Percentiles rank a stretch among this genome's conserved stretches.
Conservation (phyloP, 2,797 vertebrate species). For the Onychomys arenicola region DNA sequence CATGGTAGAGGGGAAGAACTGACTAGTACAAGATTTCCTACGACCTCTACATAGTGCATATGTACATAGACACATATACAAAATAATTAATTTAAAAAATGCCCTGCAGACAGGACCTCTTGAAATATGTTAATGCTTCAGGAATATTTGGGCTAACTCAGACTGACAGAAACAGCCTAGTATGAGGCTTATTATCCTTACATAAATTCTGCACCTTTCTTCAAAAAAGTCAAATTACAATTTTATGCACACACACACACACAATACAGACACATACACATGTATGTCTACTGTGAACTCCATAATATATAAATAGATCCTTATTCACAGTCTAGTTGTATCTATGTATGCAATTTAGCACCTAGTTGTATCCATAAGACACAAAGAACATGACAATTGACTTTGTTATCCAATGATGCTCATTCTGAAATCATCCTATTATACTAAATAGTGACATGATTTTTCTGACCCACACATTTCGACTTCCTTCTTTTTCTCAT, state of each 20-base stretch:
- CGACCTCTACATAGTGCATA: not conserved
- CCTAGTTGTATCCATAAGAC: not conserved
- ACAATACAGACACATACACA: not conserved
- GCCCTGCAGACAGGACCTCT: not conserved
- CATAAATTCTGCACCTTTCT: not conserved
- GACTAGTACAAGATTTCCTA: not conserved
- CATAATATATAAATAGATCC: not conserved
- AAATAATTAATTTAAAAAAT: not conserved
- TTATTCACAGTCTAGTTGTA: not conserved
- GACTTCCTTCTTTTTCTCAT: not conserved
- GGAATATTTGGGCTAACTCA: not conserved
- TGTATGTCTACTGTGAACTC: not conserved
- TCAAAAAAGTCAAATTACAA: not conserved
- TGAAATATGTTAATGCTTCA: not conserved
- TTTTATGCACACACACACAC: not conserved
- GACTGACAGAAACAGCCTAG: not conserved
- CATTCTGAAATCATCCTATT: not conserved
- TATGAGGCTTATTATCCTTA: not conserved
- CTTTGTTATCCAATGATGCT: not conserved
- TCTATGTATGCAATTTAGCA: not conserved
- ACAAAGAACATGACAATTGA: not conserved
- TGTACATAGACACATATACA: not conserved
- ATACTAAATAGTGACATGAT: not conserved
- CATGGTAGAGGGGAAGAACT: not conserved
- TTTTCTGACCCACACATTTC: not conserved